Evolutionary conservation across 2,113 vertebrate species (phyloP), one percentile per base, ranked within the genome.

Genomic region (Eolophus roseicapilla): DNA sequence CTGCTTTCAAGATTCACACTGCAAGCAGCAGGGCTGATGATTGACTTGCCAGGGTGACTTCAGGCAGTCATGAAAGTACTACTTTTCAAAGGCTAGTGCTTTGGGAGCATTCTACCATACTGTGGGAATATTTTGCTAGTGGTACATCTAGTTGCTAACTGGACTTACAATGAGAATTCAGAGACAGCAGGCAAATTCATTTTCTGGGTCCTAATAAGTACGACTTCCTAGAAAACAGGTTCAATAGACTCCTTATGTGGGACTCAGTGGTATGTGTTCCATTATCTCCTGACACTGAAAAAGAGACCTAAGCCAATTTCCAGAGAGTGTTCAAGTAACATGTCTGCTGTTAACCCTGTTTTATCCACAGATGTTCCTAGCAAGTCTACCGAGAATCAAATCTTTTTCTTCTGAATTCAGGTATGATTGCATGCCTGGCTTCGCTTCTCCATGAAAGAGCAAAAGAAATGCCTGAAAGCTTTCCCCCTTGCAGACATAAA

Each of bases 21-120:
- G 87, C 90, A 92, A 94, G 83, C 82, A 95, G 88, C 95, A 95
- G 90, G 93, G 83, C 86, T 90, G 93, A 53, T 90, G 94, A 92
- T 23, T 95, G 94, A 95, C 94, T 95, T 73, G 84, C 81, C 89
- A 92, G 65, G 74, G 86, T 95, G 96, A 94, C 78, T 76, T 82
- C 5, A 47, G 95, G 94, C 92, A 91, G 88, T 79, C 71, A 90
- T 94, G 75, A 97, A 95, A 95, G 95, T 62, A 74, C 52, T 82
- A 2, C 75, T 86, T 88, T 91, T 96, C 89, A 95, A 95, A 97
- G 91, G 52, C 86, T 69, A 37, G 44, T 68, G 86, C 94, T 93
- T 76, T 65, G 89, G 86, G 73, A 86, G 47, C 65, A 17, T 75
- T 82, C 91, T 92, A 35, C 37, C 78, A 41, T 69, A 73, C 57